These are phyloP conservation scores for Aselliscus stoliczkanus DNA, from an alignment of 2,797 vertebrate species.

Conservation along the genomic window DNA sequence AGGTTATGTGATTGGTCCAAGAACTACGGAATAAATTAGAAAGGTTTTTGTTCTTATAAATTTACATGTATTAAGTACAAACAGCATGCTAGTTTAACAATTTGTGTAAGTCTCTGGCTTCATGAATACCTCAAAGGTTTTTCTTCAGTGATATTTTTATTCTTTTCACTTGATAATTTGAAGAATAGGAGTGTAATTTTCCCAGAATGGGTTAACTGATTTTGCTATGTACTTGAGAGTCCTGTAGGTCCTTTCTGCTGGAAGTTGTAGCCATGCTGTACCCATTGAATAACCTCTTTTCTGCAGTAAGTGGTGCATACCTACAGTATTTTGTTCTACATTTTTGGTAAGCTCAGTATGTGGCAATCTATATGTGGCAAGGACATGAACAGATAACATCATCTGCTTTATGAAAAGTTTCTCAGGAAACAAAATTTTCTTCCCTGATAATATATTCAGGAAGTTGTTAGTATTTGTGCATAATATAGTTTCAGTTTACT, in stretches of 20 bases:
- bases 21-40: constrained; percentile 44
- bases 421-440: not conserved
- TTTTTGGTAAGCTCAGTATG: not conserved
- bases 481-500: not conserved
- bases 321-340: not conserved
- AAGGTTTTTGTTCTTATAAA: not conserved
- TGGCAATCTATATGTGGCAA: not conserved
- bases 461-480: not conserved
- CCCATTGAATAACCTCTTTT: not conserved
- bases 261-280: not conserved
- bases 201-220: not conserved
- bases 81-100: not conserved
- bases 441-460: not conserved
- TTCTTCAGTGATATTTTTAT: not conserved
- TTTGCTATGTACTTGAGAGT: not conserved
- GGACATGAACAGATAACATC: not conserved
- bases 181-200: not conserved
- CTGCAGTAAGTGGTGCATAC: not conserved
- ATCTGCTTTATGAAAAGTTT: not conserved
- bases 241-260: not conserved
- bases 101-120: not conserved
- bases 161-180: not conserved
- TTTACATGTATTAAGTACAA: constrained; percentile 21
- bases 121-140: not conserved
- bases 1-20: constrained; percentile 40